Evolutionary conservation across 2,888 invertebrate genomes (phyloP).

Genomic region (Marasmarcha lunaedactyla): DNA sequence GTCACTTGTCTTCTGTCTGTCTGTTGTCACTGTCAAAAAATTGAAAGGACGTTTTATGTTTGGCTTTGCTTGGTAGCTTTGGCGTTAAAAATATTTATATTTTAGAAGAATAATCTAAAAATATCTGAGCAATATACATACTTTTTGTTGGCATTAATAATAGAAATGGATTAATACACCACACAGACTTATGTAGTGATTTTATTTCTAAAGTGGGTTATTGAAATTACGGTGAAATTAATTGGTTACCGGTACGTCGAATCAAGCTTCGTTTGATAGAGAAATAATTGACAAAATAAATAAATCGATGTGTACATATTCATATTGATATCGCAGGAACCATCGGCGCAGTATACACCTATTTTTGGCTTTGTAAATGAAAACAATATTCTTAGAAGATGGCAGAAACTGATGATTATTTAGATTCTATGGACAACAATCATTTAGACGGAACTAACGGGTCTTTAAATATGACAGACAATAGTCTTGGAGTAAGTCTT

Average conservation of each 20-base stretch:
- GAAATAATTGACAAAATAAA: background rate
- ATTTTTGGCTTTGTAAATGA: slow-evolving; percentile 25
- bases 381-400: slow-evolving; percentile 38
- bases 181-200: slow-evolving; percentile 1
- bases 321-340: background rate
- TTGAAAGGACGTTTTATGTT: no score
- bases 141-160: no score
- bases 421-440: slow-evolving; percentile 63
- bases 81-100: no score
- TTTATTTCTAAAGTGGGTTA: slow-evolving; percentile 52
- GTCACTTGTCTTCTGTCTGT: no score
- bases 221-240: slow-evolving; percentile 26
- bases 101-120: no score
- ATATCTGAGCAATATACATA: no score
- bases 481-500: slow-evolving; percentile 53
- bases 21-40: no score
- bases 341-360: background rate
- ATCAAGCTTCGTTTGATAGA: slow-evolving; percentile 20
- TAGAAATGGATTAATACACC: no score
- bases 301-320: background rate
- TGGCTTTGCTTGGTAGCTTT: no score
- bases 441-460: slow-evolving; percentile 74
- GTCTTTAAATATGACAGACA: slow-evolving; percentile 63
- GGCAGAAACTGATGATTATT: slow-evolving; percentile 66
- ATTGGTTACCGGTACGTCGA: slow-evolving; percentile 67